Evolutionary conservation across 1,140 invertebrate species (phyloP), one percentile per base, ranked within the genome.

Genomic region (Macrostomum lignano): DNA sequence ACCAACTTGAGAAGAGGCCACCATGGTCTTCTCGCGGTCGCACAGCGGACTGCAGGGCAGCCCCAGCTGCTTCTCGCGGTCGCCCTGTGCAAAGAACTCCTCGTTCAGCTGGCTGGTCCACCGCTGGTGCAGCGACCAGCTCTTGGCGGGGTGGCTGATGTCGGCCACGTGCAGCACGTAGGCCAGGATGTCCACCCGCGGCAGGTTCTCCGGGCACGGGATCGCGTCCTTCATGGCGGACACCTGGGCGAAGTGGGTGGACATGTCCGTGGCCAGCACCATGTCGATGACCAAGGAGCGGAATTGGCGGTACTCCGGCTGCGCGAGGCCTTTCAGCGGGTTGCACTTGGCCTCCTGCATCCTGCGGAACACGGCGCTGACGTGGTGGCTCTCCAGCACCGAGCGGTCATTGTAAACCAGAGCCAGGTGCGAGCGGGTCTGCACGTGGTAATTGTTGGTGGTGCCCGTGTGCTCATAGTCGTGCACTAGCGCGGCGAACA

Each of bases 381-480:
- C 13, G 11, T 32, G 31, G 24, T 32, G 19, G n/a, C 24, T 32
- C 24, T 32, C 31, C 6, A 32, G 17, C 3, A 32, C 11, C 3
- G 31, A 32, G 11, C 13, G 20, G 31, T 32, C 31, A 32, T 32
- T 32, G 13, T 32, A 32, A 15, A 32, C 24, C 6, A 32, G 13
- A 3, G 31, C 31, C 11, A 17, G 24, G 11, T 32, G 13, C 10
- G 31, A 32, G 6, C 73, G 71, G 9, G 74, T 77, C 73, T 77
- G 79, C n/a, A 84, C 74, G 49, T 86, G 79, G 52, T 86, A 86
- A 55, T 79, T 82, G 52, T 86, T 86, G 13, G 78, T 86, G 30
- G 78, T 79, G 42, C 77, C 78, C 6, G 77, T 82, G 51, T 84
- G 79, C 58, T 86, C 76, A 51, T 65, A 77, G 56, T 86, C 78